Evolutionary conservation across 2,113 vertebrate genomes (phyloP).

Genomic region (Toxostoma redivivum): DNA sequence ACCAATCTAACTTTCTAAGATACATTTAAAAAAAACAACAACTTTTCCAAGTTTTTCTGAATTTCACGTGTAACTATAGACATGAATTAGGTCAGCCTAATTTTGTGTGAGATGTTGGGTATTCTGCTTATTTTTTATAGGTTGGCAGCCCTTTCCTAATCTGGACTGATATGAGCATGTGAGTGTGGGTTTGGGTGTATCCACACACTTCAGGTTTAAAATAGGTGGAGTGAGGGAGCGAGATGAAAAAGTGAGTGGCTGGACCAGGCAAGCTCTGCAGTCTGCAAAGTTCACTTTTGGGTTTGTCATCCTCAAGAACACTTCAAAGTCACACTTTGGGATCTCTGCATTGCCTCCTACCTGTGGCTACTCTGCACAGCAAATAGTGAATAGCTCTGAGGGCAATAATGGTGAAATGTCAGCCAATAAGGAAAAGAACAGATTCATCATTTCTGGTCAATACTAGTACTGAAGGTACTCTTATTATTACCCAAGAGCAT

Average conservation of each 20-base stretch:
- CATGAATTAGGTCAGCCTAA: background rate
- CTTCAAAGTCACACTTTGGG: background rate
- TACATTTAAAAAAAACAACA: background rate
- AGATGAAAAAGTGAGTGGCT: background rate
- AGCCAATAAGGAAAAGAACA: background rate
- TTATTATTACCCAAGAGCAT: constrained; percentile 2
- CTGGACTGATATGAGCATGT: background rate
- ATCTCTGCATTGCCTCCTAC: background rate
- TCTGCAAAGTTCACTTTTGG: background rate
- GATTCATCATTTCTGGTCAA: background rate
- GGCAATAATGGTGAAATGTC: background rate
- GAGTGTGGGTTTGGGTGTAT: background rate
- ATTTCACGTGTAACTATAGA: background rate
- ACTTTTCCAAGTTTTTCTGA: background rate
- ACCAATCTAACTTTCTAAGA: background rate
- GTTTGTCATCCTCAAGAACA: background rate
- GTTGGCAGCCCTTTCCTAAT: background rate
- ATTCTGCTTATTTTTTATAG: background rate
- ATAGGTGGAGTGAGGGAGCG: background rate
- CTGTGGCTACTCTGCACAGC: background rate
- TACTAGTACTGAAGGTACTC: background rate
- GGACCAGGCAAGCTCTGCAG: background rate
- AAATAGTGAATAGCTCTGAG: background rate
- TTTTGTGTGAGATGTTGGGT: background rate
- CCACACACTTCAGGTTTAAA: background rate